Evolutionary conservation across 1,140 invertebrate genomes (phyloP), one percentile per base, ranked within the genome.

Genomic region (Asobara japonica): DNA sequence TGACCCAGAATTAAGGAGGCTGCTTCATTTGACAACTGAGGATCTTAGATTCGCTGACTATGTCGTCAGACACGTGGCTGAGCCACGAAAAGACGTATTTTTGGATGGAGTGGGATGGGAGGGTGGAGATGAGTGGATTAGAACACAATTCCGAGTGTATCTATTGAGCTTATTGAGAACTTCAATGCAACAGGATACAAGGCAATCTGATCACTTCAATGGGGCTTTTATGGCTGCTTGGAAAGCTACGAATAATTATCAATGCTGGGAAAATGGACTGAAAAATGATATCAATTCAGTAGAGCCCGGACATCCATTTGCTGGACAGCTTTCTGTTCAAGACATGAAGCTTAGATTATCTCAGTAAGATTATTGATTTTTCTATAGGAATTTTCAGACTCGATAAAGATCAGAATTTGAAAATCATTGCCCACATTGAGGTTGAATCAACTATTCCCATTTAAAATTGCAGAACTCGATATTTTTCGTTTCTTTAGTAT

Each of bases 21-120:
- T 94, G 78, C 84, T 99, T 5, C 91, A 94, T 79, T 89, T 99
- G 11, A 96, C 95, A 16, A 99, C 97, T 0, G 97, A 98, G 80
- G 98, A 99, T 86, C 88, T 99, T 10, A 90, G 98, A 82, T 99
- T 98, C 89, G 96, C 96, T 45, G 97, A 99, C 84, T 96, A 95
- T 82, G 88, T 99, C 29, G 92, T 98, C 4, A 92, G 95, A 69
- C 93, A 96, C 83, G 96, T 97, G 0, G 89, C 92, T 16, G 90
- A 93, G 69, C 92, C 94, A 11, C 91, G 92, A 75, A 91, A 94
- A 78, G 94, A 96, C 86, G 91, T 91, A 30, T 93, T 92, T 80
- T 79, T 94, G 60, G 93, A 94, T 80, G 93, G 93, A 0, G 93
- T 95, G 60, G 93, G 91, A 31, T 96, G 94, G 94, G 95, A 97